Evolutionary conservation across 1,140 invertebrate species (phyloP), one percentile per base, ranked within the genome.

Genomic region (Drosophila sulfurigaster): DNA sequence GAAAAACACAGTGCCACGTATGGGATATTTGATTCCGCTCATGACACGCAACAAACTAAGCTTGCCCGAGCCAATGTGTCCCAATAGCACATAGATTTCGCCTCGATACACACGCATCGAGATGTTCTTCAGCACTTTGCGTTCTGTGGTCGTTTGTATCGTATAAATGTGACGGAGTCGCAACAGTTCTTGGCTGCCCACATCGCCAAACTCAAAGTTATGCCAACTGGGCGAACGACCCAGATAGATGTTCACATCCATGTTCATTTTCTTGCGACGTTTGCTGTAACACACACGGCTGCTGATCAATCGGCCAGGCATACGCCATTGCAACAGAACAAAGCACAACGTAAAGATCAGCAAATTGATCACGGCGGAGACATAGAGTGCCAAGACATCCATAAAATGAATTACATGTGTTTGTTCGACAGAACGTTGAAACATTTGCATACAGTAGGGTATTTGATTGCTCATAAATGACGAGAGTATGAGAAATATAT

Each of bases 31-130:
- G 8, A 98, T 93, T 1, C 97, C 98, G 1, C 96, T 97, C 10
- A 97, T 93, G 91, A 97, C 96, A 11, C 95, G 94, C 95, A 98
- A 95, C 76, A 95, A 94, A 46, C 96, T 96, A 1, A 96, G 96
- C 82, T 95, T 95, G 1, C 95, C 95, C 1, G 94, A 94, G 5
- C 94, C 94, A 65, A 95, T 96, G 81, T 96, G 97, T 0, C 97
- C 97, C 15, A 98, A 92, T 13, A 98, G 83, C 38, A 96, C 94
- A 3, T 93, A 95, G 2, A 95, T 94, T 76, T 95, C 94, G 6
- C 94, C 93, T 67, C 93, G 91, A 67, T 93, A 94, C 54, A 97
- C 94, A 63, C 96, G 95, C 49, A 98, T 77, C 46, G 93, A 94
- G 49, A 96, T 91, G 67, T 95, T 94, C 74, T 95, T 95, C 0